Conservation (phyloP, 2,797 vertebrate species). For the Enteromius anoplus region DNA sequence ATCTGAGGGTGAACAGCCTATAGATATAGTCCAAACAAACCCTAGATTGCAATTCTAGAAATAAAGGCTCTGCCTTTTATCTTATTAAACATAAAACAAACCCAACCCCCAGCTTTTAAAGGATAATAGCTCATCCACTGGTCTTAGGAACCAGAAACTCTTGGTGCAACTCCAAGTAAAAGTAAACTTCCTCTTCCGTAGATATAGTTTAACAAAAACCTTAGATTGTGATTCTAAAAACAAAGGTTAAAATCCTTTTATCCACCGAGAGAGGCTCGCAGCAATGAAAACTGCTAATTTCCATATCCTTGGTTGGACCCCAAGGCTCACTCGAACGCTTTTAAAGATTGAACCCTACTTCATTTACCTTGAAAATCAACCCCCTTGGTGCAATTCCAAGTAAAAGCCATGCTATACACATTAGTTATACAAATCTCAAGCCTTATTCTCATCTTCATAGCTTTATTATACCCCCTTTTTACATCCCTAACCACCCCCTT, state of each 20-base stretch:
- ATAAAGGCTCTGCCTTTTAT: conserved; percentile 48
- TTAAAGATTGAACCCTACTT: too few relatives aligned
- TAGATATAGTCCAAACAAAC: conserved; percentile 57
- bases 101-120: conserved; percentile 58
- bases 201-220: too few relatives aligned
- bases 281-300: too few relatives aligned
- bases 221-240: too few relatives aligned
- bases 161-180: conserved; percentile 72
- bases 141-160: conserved; percentile 73
- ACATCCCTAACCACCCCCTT: accelerated
- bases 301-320: too few relatives aligned
- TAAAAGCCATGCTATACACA: accelerated
- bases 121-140: conserved; percentile 72
- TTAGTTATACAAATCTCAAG: accelerated
- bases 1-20: conserved; percentile 54
- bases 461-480: accelerated
- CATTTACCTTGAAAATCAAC: too few relatives aligned
- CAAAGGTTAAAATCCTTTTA: too few relatives aligned
- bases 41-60: conserved; percentile 69
- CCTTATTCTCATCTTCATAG: background rate
- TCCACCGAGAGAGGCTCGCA: too few relatives aligned
- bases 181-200: conserved; percentile 48
- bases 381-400: too few relatives aligned
- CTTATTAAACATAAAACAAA: too few relatives aligned
- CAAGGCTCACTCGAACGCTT: too few relatives aligned